Percentiles rank a stretch among this genome's conserved stretches.
phyloP scores from a whole-genome alignment of 2,888 invertebrate species.

The Pristionchus arcanus region DNA sequence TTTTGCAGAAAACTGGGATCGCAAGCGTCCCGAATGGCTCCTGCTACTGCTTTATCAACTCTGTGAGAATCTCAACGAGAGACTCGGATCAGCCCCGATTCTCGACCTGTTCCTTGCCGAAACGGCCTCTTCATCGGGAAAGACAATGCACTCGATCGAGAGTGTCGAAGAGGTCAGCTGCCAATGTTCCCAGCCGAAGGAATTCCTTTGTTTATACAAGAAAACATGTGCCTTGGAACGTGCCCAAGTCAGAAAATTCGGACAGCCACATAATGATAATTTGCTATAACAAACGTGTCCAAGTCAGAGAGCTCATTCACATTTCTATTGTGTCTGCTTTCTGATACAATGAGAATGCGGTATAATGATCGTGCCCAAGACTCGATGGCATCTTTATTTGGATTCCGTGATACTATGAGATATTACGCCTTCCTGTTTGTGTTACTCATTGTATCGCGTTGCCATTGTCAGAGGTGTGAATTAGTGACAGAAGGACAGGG shows the following conservation, averaged over 20 bases:
- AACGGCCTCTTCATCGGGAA: constrained; percentile 81
- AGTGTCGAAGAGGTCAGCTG: constrained; percentile 80
- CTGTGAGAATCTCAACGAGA: constrained; percentile 80
- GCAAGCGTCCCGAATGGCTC: constrained; percentile 83
- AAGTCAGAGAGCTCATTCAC: too few relatives aligned
- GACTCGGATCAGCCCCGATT: constrained; percentile 81
- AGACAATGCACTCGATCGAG: constrained; percentile 82
- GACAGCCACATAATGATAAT: background rate
- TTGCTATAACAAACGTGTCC: background rate
- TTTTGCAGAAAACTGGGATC: constrained; percentile 82
- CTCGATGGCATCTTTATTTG: background rate
- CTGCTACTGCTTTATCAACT: constrained; percentile 83
- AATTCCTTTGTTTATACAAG: background rate
- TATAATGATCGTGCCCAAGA: background rate
- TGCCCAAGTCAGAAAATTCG: background rate
- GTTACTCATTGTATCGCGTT: background rate
- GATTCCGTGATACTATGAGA: constrained; percentile 58
- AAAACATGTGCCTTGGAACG: background rate
- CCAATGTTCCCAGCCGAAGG: too few relatives aligned
- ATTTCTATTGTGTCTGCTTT: background rate
- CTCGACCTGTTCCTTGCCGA: constrained; percentile 83
- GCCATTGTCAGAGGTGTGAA: background rate
- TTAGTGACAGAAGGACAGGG: background rate
- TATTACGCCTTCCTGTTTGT: background rate
- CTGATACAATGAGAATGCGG: background rate